Conservation (phyloP, 2,797 vertebrate genomes). For the Decapterus maruadsi region DNA sequence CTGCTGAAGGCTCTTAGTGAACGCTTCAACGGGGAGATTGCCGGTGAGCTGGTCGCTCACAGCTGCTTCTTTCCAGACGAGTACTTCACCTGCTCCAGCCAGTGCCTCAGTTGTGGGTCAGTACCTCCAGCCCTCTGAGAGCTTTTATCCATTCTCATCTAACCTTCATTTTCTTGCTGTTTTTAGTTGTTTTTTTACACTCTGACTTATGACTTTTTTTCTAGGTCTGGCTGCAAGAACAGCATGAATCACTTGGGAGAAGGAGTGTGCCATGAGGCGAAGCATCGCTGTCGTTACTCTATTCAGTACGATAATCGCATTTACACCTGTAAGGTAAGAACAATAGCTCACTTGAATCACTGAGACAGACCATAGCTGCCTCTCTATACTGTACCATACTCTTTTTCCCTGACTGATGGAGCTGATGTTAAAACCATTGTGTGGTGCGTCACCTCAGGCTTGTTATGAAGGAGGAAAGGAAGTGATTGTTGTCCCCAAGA, state of each 20-base stretch:
- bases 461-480: slow-evolving; percentile 98
- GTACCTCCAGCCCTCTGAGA: slow-evolving; percentile 61
- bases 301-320: slow-evolving; percentile 96
- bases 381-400: not conserved
- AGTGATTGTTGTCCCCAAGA: slow-evolving; percentile 97
- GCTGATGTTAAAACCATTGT: slow-evolving; percentile 1
- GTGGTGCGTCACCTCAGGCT: slow-evolving; percentile 81
- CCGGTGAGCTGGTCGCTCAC: slow-evolving; percentile 93
- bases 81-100: slow-evolving; percentile 97
- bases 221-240: slow-evolving; percentile 95
- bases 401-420: slow-evolving; percentile 7
- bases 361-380: not conserved
- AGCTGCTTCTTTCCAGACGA: slow-evolving; percentile 99
- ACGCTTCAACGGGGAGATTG: slow-evolving; percentile 96
- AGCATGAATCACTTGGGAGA: slow-evolving; percentile 98
- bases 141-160: not conserved
- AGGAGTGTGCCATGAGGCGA: slow-evolving; percentile 92
- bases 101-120: slow-evolving; percentile 98
- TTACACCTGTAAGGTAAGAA: slow-evolving; percentile 96
- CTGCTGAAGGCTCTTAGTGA: slow-evolving; percentile 93
- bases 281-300: slow-evolving; percentile 95
- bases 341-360: not conserved
- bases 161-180: not conserved
- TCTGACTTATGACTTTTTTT: not conserved
- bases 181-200: slow-evolving; percentile 1